phyloP scores from a whole-genome alignment of 2,888 invertebrate species.

The Electrophaes corylata region DNA sequence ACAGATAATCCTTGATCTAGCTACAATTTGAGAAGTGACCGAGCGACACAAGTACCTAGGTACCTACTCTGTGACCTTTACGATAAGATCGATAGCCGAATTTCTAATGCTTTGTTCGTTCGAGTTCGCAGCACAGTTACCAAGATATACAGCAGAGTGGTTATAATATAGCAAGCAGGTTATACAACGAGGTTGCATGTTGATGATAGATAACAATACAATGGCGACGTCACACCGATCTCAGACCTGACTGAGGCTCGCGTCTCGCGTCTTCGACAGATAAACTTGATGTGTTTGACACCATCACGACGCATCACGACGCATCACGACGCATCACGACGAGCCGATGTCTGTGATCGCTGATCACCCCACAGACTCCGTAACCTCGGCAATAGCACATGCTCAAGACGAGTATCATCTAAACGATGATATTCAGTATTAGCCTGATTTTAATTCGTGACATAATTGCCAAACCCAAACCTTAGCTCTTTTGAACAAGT shows the following conservation, averaged over 20 bases:
- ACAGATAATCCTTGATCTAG: slow-evolving; percentile 19
- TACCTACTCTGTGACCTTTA: slow-evolving; percentile 9
- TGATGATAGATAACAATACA: slow-evolving; percentile 27
- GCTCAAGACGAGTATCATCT: background rate
- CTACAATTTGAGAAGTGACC: slow-evolving; percentile 3
- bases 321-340: background rate
- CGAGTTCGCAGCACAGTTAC: background rate
- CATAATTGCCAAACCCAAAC: slow-evolving; percentile 1
- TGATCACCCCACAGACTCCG: background rate
- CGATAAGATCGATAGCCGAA: slow-evolving; percentile 22
- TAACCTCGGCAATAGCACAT: background rate
- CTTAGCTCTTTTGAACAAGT: background rate
- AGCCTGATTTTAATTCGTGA: slow-evolving; percentile 1
- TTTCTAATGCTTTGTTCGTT: slow-evolving; percentile 22
- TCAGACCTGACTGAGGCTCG: no score
- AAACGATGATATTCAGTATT: background rate
- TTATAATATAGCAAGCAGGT: slow-evolving; percentile 12
- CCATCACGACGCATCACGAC: background rate
- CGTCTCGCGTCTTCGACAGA: background rate
- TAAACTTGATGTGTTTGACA: background rate
- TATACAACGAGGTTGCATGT: slow-evolving; percentile 27
- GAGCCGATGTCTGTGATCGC: background rate
- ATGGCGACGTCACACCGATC: slow-evolving; percentile 17
- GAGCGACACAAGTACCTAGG: background rate
- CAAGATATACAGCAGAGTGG: background rate